Base-by-base conservation (phyloP, 1,140 invertebrate species). In the Lutraria rhynchaena region DNA sequence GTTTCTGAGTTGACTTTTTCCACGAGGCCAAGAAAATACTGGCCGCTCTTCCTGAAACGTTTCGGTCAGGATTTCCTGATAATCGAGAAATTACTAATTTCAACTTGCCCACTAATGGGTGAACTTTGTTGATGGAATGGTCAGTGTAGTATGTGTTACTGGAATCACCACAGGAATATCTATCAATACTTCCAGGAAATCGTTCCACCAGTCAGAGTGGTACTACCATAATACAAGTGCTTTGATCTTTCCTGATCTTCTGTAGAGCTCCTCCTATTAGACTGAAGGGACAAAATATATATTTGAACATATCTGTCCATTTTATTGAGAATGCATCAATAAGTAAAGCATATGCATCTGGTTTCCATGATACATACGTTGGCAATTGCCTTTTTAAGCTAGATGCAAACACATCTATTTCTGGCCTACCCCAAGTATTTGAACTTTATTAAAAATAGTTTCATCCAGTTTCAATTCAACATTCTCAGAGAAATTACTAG, bases 391-490 rank as follows among this genome's bases (percentile, higher is more conserved):
- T 75, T 69, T 53, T 76, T 63, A 75, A 73, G 75, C n/a, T 58
- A 33, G 44, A 22, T 58, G 57, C 37, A 83, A 4, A 31, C 44
- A 13, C 51, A 5, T 35, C 69, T 15, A 35, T 85, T n/a, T n/a
- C n/a, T n/a, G n/a, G n/a, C n/a, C n/a, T n/a, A n/a, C n/a, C n/a
- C n/a, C n/a, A n/a, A n/a, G n/a, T n/a, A n/a, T n/a, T n/a, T n/a
- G n/a, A n/a, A n/a, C n/a, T n/a, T n/a, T n/a, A n/a, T n/a, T n/a
- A n/a, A n/a, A n/a, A n/a, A n/a, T n/a, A n/a, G n/a, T n/a, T n/a
- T n/a, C n/a, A n/a, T n/a, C n/a, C n/a, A 49, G n/a, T 33, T 7
- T 73, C 75, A 69, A 83, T 75, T 35, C 80, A 70, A 69, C 84
- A 73, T 31, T 67, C 29, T 17, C 65, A 65, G 31, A 19, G 76